Evolutionary conservation across 2,888 invertebrate species (phyloP).

Genomic region (Pecten maximus): DNA sequence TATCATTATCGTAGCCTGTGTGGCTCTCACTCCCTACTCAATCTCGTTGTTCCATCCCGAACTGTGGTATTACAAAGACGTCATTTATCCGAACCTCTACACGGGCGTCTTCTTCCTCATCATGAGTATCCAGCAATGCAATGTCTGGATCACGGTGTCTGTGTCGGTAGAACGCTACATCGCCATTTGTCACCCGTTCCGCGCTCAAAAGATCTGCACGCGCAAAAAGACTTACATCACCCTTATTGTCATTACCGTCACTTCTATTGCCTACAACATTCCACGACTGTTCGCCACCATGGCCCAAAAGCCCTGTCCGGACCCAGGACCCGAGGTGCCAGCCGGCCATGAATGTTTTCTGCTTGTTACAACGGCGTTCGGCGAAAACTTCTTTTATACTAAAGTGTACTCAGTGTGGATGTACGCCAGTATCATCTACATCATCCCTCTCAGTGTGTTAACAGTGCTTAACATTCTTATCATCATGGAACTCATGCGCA

Average conservation of each 20-base stretch:
- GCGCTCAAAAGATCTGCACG: conserved; percentile 71
- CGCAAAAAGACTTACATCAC: conserved; percentile 72
- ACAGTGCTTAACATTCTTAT: conserved; percentile 73
- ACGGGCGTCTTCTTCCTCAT: conserved; percentile 74
- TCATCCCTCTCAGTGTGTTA: conserved; percentile 71
- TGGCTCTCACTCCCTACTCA: conserved; percentile 67
- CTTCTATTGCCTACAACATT: conserved; percentile 75
- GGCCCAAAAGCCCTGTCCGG: conserved; percentile 42
- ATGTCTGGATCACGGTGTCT: conserved; percentile 79
- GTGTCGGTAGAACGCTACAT: conserved; percentile 79
- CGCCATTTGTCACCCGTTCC: conserved; percentile 79
- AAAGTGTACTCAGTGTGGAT: conserved; percentile 70
- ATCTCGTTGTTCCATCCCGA: conserved; percentile 64
- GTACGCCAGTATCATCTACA: conserved; percentile 73
- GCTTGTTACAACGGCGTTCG: conserved; percentile 68
- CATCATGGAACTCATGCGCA: conserved; percentile 76
- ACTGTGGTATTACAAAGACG: conserved; percentile 67
- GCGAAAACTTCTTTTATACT: conserved; percentile 65
- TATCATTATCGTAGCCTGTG: conserved; percentile 65
- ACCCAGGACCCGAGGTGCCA: background rate
- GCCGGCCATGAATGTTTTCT: conserved; percentile 55
- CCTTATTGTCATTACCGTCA: conserved; percentile 64
- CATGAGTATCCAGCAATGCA: conserved; percentile 77
- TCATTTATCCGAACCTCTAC: conserved; percentile 75
- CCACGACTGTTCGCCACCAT: conserved; percentile 74